Evolutionary conservation across 1,140 invertebrate genomes (phyloP).

Genomic region (Drosophila repletoides): DNA sequence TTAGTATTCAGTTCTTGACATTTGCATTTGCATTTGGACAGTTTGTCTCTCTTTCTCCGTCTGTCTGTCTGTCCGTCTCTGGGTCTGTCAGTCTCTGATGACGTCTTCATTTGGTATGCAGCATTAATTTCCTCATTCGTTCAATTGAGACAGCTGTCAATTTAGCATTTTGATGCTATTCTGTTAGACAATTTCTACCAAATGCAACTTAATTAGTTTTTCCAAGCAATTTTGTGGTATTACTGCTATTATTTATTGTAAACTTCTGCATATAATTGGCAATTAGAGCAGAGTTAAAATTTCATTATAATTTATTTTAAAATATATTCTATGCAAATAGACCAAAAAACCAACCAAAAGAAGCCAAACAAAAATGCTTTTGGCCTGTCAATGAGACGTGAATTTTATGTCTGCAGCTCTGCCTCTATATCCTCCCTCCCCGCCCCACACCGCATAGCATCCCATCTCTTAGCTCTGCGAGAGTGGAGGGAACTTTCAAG

Average conservation of each 20-base stretch:
- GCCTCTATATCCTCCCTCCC: background rate
- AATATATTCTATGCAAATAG: background rate
- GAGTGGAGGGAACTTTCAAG: constrained; percentile 28
- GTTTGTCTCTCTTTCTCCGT: background rate
- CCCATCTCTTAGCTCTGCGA: constrained; percentile 1
- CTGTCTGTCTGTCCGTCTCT: background rate
- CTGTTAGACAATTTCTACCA: background rate
- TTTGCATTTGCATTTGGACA: constrained; percentile 28
- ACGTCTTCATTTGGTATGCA: constrained; percentile 32
- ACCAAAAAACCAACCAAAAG: constrained; percentile 6
- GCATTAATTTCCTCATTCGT: constrained; percentile 38
- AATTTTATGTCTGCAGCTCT: constrained; percentile 54
- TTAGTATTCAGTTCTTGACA: constrained; percentile 35
- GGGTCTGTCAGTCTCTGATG: background rate
- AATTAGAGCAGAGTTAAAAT: constrained; percentile 47
- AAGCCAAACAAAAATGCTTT: constrained; percentile 64
- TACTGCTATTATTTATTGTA: background rate
- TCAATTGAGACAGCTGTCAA: constrained; percentile 17
- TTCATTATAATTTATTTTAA: constrained; percentile 29
- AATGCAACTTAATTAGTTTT: constrained; percentile 57
- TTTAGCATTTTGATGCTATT: constrained; percentile 7
- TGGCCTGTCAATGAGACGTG: constrained; percentile 65
- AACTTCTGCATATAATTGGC: constrained; percentile 36
- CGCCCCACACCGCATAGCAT: background rate
- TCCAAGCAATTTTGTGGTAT: background rate